Evolutionary conservation across 2,113 vertebrate genomes (phyloP).

Genomic region (Eonycteris spelaea): DNA sequence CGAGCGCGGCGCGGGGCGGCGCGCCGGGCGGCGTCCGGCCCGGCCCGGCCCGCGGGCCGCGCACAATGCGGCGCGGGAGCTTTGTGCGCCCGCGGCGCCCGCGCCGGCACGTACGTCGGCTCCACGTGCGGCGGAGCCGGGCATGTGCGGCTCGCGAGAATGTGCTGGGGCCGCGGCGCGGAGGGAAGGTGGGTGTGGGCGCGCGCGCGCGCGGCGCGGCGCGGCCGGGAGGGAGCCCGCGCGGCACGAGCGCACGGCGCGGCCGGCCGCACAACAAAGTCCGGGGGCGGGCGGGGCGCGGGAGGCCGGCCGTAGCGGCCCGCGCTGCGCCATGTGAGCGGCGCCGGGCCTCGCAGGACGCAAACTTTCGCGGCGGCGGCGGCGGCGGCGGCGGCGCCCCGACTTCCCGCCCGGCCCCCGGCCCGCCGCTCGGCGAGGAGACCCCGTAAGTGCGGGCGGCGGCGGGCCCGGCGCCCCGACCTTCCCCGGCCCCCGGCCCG

Average conservation of each 20-base stretch:
- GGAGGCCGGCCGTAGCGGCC: not conserved
- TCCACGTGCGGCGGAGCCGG: slow-evolving; percentile 37
- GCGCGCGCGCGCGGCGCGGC: not conserved
- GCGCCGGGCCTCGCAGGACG: slow-evolving; percentile 31
- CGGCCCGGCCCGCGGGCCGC: not conserved
- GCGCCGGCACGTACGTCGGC: slow-evolving; percentile 58
- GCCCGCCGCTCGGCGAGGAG: slow-evolving; percentile 78
- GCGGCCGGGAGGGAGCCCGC: not conserved
- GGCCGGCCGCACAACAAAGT: not conserved
- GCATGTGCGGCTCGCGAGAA: slow-evolving; percentile 37
- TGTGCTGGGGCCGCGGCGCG: slow-evolving; percentile 30
- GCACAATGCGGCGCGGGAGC: not conserved
- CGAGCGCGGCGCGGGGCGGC: too few species aligned
- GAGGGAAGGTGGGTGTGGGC: slow-evolving; percentile 58
- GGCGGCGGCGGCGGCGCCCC: slow-evolving; percentile 28
- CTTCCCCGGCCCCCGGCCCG: not conserved
- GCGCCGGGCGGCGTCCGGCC: too few species aligned
- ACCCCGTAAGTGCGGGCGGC: slow-evolving; percentile 76
- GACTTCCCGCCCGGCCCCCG: slow-evolving; percentile 70
- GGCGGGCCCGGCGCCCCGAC: not conserved
- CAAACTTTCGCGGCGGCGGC: slow-evolving; percentile 79
- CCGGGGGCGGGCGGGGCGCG: not conserved
- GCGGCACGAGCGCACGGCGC: not conserved
- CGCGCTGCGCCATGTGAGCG: slow-evolving; percentile 35
- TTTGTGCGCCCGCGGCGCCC: slow-evolving; percentile 40